Base-by-base conservation (phyloP, 37 sponge, comb jelly and placozoan species). In the Spongia lamella region DNA sequence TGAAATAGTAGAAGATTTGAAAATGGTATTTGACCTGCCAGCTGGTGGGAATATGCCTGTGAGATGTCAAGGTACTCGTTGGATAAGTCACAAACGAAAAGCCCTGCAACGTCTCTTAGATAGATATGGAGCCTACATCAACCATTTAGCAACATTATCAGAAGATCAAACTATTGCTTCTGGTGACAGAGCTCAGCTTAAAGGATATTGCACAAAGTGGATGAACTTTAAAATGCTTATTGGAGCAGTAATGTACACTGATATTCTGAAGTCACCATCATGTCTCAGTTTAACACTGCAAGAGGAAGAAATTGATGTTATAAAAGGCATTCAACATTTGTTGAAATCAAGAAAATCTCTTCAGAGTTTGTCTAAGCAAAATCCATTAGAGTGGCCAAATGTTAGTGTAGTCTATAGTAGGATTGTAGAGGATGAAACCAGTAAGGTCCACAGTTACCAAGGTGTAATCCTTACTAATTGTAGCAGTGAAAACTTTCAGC, bases 191-290 rank as follows among this genome's bases (percentile, higher is more conserved):
- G 75, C 63, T 36, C n/a, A 33, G 1, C 22, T 86, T 19, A 66
- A 80, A 27, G 86, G 86, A 19, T 86, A 86, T 31, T 75, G 78
- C 33, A 0, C 51, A 47, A 74, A 80, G 70, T 79, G 81, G 81
- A 38, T 3, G 36, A 55, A 79, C 49, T 53, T 24, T 14, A 80
- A 80, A 30, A 79, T 63, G 56, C 26, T 77, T 25, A 63, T 84
- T 71, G 85, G 85, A 9, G 47, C 47, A 32, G 78, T 78, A 34
- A 34, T 84, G 72, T 84, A 77, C 52, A 56, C 77, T 15, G 85
- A 84, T 53, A 65, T 53, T 25, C 29, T 77, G 32, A 66, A 84
- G 35, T 21, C 52, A 39, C 61, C 70, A 14, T 79, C 71, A 5
- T 9, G 5, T 43, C 47, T 43, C 9, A 43, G 47, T 43, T 31